Conservation (phyloP, 1,140 invertebrate genomes). For the Pemphigus obesinymphae region DNA sequence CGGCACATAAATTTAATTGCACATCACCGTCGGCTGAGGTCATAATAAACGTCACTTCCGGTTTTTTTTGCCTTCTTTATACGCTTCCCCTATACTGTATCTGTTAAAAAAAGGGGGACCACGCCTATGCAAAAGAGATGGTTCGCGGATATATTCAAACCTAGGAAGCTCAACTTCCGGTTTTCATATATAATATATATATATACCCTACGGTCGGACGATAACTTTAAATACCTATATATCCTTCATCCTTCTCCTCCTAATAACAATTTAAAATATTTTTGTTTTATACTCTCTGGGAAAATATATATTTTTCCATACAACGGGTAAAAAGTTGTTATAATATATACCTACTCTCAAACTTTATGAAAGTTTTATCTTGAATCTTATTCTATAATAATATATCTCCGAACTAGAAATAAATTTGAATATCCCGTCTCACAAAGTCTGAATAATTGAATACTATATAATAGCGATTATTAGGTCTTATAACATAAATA, state of each 20-base stretch:
- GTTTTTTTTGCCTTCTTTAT: conserved; percentile 37
- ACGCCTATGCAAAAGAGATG: conserved; percentile 31
- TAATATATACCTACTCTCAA: background rate
- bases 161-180: conserved; percentile 35
- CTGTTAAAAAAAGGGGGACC: conserved; percentile 3
- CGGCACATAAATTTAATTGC: conserved; percentile 42
- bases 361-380: conserved; percentile 10
- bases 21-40: conserved; percentile 34
- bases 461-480: background rate
- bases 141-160: conserved; percentile 18
- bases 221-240: conserved; percentile 35
- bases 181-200: conserved; percentile 6
- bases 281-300: background rate
- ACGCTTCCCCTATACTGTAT: background rate
- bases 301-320: background rate
- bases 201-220: background rate
- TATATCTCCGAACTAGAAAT: background rate
- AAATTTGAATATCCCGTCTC: background rate
- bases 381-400: background rate
- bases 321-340: conserved; percentile 5
- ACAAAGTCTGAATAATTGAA: background rate
- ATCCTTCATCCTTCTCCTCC: background rate
- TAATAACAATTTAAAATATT: conserved; percentile 21
- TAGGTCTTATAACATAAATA: background rate
- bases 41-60: conserved; percentile 41